Evolutionary conservation across 2,113 vertebrate species (phyloP), one percentile per base, ranked within the genome.

Genomic region (Maccullochella peelii): DNA sequence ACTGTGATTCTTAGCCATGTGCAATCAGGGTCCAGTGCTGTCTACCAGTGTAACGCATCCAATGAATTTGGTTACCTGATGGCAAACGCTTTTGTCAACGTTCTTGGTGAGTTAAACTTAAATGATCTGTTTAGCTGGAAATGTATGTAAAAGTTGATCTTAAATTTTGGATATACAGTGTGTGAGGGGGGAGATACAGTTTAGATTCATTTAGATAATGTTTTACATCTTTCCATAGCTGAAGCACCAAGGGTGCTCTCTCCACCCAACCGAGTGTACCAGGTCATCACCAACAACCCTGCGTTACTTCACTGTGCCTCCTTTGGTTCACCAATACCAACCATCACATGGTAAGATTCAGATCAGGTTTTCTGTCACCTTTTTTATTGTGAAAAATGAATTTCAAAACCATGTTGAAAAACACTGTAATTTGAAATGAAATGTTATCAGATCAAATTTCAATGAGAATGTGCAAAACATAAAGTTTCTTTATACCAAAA

Each of bases 31-130:
- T 97, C 97, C 83, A 99, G 98, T 74, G 96, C 97, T 0, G 98
- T 99, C 18, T 99, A 98, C 90, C 98, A 99, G 80, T 99, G 98
- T 90, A 98, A 99, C 33, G 97, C 96, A 30, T 98, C 98, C 76
- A 99, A 99, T 82, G 96, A 98, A 71, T 98, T 97, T 72, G 98
- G 98, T 83, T 99, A 99, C 90, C 92, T 99, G 84, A 78, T 99
- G 80, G 96, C 96, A 71, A 99, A 99, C 0, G 97, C 98, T 23
- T 99, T 99, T 93, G 97, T 99, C 65, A 99, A 96, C 74, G 97
- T 99, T 75, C 93, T 99, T 5, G 97, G 98, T 99, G 95, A 97
- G 97, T 85, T 49, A 3, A 52, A 21, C 18, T 52, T 49, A 18
- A 58, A 69, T 14, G 18, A 6, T 70, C 50, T 10, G 8, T 66